These are phyloP conservation scores for Automeris io DNA, from an alignment of 2,888 invertebrate species.

Conservation along the genomic window DNA sequence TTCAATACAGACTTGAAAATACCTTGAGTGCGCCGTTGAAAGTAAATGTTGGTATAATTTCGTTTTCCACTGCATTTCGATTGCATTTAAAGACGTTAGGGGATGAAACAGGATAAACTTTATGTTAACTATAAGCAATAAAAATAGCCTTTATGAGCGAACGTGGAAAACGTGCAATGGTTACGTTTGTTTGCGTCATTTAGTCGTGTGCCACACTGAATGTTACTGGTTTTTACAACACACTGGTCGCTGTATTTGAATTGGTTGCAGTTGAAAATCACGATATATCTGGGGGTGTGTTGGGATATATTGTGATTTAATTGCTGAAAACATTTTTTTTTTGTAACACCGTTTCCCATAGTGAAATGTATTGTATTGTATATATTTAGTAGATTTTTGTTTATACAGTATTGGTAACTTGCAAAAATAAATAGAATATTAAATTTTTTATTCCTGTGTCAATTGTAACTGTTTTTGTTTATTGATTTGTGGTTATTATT, in stretches of 20 bases:
- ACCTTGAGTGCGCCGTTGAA: constrained; percentile 72
- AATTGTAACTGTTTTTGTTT: no score
- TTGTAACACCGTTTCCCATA: not conserved
- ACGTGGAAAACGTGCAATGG: constrained; percentile 74
- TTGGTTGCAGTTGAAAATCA: constrained; percentile 12
- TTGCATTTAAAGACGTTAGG: constrained; percentile 67
- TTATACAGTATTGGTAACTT: no score
- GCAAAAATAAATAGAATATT: no score
- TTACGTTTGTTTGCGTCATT: constrained; percentile 56
- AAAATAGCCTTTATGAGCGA: constrained; percentile 73
- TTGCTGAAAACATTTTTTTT: not conserved
- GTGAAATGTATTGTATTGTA: no score
- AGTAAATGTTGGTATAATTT: constrained; percentile 71
- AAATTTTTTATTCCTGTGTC: no score
- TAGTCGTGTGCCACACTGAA: constrained; percentile 36
- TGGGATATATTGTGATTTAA: not conserved
- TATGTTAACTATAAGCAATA: constrained; percentile 70
- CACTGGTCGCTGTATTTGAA: constrained; percentile 16
- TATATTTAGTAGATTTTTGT: no score
- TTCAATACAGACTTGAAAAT: constrained; percentile 49
- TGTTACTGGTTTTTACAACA: constrained; percentile 30
- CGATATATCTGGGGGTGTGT: not conserved
- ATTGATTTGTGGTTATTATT: no score
- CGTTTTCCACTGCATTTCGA: constrained; percentile 65
- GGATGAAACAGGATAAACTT: constrained; percentile 70